Evolutionary conservation across 2,888 invertebrate genomes (phyloP).

Genomic region (Odontocolon sp.): DNA sequence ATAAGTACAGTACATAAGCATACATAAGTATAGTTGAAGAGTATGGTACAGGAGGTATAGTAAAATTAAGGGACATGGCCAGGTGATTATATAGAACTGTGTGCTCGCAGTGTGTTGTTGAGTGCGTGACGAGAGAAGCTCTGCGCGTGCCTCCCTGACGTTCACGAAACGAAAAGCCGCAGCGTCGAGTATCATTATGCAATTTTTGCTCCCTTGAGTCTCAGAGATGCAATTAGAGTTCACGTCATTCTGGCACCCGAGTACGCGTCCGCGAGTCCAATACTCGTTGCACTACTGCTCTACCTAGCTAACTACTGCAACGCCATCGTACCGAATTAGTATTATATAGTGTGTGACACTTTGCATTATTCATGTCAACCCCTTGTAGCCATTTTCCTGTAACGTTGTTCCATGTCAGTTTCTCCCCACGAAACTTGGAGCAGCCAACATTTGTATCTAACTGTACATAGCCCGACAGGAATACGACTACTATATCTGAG

Average conservation of each 20-base stretch:
- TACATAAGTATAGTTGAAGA: too few relatives aligned
- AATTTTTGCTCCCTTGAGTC: conserved; percentile 64
- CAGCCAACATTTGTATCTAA: background rate
- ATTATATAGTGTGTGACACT: conserved; percentile 10
- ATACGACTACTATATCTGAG: background rate
- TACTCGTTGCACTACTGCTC: background rate
- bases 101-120: conserved; percentile 4
- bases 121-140: conserved; percentile 40
- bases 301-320: background rate
- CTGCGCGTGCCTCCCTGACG: conserved; percentile 3
- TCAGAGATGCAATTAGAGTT: conserved; percentile 63
- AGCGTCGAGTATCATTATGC: conserved; percentile 61
- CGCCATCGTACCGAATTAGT: background rate
- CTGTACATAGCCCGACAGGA: background rate
- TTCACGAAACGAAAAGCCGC: conserved; percentile 48
- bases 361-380: conserved; percentile 55
- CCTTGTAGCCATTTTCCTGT: conserved; percentile 27
- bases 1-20: too few relatives aligned
- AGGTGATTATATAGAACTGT: background rate
- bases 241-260: conserved; percentile 47
- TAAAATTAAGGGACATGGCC: too few relatives aligned
- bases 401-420: conserved; percentile 10
- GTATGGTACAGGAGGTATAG: too few relatives aligned
- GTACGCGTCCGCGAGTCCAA: conserved; percentile 21
- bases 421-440: background rate